Conservation (phyloP, 2,888 invertebrate genomes). For the Cacoxenus indagator region DNA sequence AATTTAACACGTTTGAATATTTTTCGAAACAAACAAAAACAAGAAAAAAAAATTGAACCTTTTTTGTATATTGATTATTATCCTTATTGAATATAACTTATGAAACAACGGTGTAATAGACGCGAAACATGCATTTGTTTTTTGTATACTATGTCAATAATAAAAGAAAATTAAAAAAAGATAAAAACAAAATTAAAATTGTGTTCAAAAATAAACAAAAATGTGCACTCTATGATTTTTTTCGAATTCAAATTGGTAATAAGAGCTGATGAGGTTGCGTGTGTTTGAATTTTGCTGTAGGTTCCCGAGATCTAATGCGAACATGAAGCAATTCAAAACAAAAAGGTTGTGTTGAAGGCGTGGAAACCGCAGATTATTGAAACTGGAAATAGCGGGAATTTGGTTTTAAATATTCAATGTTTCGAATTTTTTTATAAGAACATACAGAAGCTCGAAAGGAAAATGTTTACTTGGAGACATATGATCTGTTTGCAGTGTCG, state of each 20-base stretch:
- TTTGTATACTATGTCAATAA: conserved; percentile 20
- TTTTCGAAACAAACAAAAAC: not conserved
- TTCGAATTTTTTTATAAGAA: no score
- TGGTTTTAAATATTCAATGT: no score
- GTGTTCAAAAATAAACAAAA: not conserved
- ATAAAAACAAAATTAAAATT: not conserved
- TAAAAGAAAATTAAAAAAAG: not conserved
- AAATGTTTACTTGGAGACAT: no score
- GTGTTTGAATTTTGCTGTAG: no score
- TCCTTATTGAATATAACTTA: conserved; percentile 56
- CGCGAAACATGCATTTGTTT: conserved; percentile 31
- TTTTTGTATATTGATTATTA: conserved; percentile 51
- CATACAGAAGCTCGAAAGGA: no score
- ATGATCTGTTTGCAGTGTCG: no score
- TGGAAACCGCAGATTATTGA: no score
- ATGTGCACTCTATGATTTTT: not conserved
- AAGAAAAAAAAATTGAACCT: conserved; percentile 32
- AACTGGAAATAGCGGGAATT: no score
- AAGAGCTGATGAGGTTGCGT: no score
- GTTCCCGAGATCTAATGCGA: no score
- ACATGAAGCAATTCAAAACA: no score
- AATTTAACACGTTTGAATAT: conserved; percentile 34
- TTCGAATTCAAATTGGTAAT: not conserved
- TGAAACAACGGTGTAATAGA: conserved; percentile 57
- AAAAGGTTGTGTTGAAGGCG: no score